Conservation (phyloP, 35 echinoderm and acorn worm species). For the Ophiothrix spiculata region DNA sequence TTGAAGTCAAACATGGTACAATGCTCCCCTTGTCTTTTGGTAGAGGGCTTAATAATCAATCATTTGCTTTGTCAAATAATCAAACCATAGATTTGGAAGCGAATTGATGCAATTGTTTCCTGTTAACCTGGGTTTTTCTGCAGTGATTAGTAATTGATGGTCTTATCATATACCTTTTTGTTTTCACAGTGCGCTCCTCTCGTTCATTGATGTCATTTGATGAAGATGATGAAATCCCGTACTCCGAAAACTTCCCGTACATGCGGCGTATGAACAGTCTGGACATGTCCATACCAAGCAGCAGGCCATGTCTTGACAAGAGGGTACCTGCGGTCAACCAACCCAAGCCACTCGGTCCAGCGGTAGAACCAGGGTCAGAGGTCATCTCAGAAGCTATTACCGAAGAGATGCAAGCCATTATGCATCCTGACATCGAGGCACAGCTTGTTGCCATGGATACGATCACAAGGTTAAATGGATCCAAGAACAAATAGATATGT, state of each 20-base stretch:
- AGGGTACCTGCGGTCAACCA: background rate
- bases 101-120: no score
- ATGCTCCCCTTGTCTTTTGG: no score
- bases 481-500: conserved; percentile 31
- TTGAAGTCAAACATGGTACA: no score
- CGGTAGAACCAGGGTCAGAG: conserved; percentile 5
- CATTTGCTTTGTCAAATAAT: no score
- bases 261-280: conserved; percentile 32
- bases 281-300: background rate
- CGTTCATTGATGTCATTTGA: conserved; percentile 61
- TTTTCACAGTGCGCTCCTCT: conserved; percentile 57
- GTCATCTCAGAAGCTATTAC: background rate
- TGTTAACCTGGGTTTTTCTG: no score
- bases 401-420: conserved; percentile 7
- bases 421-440: conserved; percentile 39
- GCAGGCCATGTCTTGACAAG: background rate
- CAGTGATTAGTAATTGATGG: no score
- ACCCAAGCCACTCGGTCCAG: background rate
- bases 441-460: conserved; percentile 38
- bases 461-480: conserved; percentile 18
- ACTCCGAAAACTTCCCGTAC: conserved; percentile 15
- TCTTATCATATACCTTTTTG: no score
- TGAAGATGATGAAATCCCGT: conserved; percentile 32
- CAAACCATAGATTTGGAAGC: no score
- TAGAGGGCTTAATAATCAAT: no score